Evolutionary conservation across 2,113 vertebrate species (phyloP).

Genomic region (Microtus richardsoni): DNA sequence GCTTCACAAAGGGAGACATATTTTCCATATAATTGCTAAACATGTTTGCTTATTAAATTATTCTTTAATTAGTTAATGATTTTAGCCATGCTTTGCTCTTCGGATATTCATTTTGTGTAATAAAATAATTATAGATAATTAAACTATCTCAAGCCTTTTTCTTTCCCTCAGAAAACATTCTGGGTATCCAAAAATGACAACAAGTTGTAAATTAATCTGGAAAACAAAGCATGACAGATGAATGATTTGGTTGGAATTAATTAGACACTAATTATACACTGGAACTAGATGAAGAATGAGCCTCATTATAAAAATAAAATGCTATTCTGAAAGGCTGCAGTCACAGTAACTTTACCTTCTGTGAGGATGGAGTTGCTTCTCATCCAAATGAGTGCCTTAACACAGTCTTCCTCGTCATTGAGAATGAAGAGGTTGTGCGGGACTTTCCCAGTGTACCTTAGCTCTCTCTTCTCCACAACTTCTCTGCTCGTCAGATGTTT

Average conservation of each 20-base stretch:
- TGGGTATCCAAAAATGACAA: conserved; percentile 92
- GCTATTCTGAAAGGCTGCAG: conserved; percentile 59
- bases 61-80: conserved; percentile 95
- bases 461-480: conserved; percentile 49
- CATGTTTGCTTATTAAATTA: conserved; percentile 96
- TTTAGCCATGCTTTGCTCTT: conserved; percentile 94
- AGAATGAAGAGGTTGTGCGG: conserved; percentile 94
- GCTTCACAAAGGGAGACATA: conserved; percentile 81
- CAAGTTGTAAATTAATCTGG: conserved; percentile 96
- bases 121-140: conserved; percentile 96
- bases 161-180: conserved; percentile 82
- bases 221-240: conserved; percentile 94
- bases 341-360: conserved; percentile 87
- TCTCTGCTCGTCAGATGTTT: conserved; percentile 80
- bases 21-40: conserved; percentile 85
- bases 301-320: conserved; percentile 88
- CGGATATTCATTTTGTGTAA: conserved; percentile 93
- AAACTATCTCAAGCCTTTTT: conserved; percentile 94
- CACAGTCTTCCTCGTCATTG: conserved; percentile 87
- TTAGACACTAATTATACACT: conserved; percentile 93
- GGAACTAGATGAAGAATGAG: conserved; percentile 92
- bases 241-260: conserved; percentile 97
- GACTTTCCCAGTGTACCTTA: conserved; percentile 78
- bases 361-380: conserved; percentile 81
- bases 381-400: conserved; percentile 83